A percentile compares a stretch with the other conserved stretches of the same genome.
phyloP scores from a whole-genome alignment of 1,140 invertebrate genomes.

The Diuraphis noxia region DNA sequence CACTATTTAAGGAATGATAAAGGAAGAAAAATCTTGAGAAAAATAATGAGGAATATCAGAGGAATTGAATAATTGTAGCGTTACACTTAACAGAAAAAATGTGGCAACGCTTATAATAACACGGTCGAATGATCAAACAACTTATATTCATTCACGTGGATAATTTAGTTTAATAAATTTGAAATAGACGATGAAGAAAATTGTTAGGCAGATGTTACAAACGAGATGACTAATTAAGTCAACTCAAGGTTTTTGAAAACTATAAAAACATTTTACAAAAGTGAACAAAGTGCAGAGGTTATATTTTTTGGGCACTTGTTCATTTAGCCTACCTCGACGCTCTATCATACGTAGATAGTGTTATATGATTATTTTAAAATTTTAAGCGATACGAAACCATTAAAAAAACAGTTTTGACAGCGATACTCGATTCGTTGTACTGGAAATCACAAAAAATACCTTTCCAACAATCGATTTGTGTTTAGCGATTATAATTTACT shows the following conservation, averaged over 20 bases:
- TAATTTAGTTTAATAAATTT: conserved; percentile 25
- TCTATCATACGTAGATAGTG: neutral
- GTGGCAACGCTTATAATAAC: neutral
- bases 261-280: neutral
- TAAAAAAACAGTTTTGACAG: neutral
- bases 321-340: neutral
- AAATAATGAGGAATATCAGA: neutral
- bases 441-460: neutral
- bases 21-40: no score
- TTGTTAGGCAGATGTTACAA: neutral
- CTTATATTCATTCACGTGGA: neutral
- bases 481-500: neutral
- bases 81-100: neutral
- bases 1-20: neutral
- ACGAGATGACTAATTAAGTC: neutral
- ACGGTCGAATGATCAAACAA: conserved; percentile 8
- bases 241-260: neutral
- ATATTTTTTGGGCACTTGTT: neutral
- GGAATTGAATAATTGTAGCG: neutral
- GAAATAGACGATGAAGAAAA: neutral
- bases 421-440: neutral
- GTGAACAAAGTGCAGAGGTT: neutral
- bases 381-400: neutral
- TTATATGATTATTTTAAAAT: neutral
- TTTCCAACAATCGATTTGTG: neutral